phyloP scores from a whole-genome alignment of 2,888 invertebrate species.

The Aspidiotus rigidus region DNA sequence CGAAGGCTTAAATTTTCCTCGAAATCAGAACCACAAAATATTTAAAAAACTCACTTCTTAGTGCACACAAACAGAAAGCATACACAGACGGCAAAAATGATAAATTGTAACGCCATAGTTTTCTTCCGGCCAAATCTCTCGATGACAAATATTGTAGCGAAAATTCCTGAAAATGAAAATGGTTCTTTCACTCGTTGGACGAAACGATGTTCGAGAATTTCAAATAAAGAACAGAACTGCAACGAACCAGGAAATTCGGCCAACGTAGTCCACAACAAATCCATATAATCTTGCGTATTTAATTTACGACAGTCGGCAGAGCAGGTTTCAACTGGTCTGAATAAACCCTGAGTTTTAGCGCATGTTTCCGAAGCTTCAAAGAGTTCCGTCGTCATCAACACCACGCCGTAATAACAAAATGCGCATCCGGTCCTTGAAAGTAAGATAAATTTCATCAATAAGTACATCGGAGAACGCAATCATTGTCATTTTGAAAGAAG shows the following conservation, averaged over 20 bases:
- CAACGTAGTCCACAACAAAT: constrained; percentile 84
- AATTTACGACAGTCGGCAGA: constrained; percentile 61
- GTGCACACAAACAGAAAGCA: constrained; percentile 62
- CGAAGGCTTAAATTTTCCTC: too few relatives aligned
- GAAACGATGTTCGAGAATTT: neutral
- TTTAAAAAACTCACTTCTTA: constrained; percentile 34
- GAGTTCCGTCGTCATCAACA: constrained; percentile 86
- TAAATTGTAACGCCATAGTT: constrained; percentile 88
- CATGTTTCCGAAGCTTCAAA: constrained; percentile 53
- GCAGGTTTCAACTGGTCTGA: constrained; percentile 47
- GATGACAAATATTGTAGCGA: constrained; percentile 79
- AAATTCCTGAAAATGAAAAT: constrained; percentile 56
- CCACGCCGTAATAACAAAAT: constrained; percentile 90
- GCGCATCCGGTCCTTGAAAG: constrained; percentile 76
- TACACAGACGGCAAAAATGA: constrained; percentile 68
- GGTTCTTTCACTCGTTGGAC: neutral
- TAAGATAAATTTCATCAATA: constrained; percentile 2
- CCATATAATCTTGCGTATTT: constrained; percentile 80
- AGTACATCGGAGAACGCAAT: neutral
- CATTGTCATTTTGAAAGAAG: constrained; percentile 14
- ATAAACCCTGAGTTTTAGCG: constrained; percentile 38
- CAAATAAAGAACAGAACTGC: neutral
- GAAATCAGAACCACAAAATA: neutral
- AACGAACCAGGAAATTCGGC: constrained; percentile 80
- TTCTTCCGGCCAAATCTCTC: constrained; percentile 82